Base-by-base conservation (phyloP, 2,888 invertebrate species). In the Xestobium rufovillosum region DNA sequence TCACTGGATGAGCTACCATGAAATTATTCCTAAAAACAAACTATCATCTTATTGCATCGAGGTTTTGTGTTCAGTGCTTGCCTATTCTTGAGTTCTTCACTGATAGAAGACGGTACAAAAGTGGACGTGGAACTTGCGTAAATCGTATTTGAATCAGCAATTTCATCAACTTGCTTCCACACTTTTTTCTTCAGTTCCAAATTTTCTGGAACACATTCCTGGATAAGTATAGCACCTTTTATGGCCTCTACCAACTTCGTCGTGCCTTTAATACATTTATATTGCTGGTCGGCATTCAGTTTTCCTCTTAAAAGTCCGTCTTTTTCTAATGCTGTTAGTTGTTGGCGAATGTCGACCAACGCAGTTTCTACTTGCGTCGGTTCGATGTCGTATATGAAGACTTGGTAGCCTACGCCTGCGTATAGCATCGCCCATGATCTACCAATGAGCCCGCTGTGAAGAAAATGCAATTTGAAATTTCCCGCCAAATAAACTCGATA, bases 351-450 rank as follows among this genome's bases (percentile, higher is more conserved):
- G 47, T 87, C 83, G 3, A 68, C 70, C 1, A 91, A 64, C 0
- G 91, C 90, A 31, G 72, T 73, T 8, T 75, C 64, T 14, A 91
- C 77, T 65, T 87, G 87, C 44, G 81, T 73, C 1, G 78, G 73
- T 23, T 83, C 69, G 34, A 88, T 81, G 56, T 97, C 97, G 61
- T 80, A 96, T 31, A 97, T 70, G 9, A 73, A 72, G 15, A 96
- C 95, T 59, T 82, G 73, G 63, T 94, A 95, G 6, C 94, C 95
- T 3, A 83, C 88, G 4, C 88, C 80, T 0, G 92, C 92, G 65
- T 94, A 97, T 19, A 96, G 71, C 92, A 96, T 95, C 0, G 95
- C 86, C 92, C 94, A 97, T 53, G 94, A 94, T 37, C 89, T 78
- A 2, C 96, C 97, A 53, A 97, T 95, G 34, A 96, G 70, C 2